Evolutionary conservation across 2,797 vertebrate species (phyloP).

Genomic region (Tokudaia muenninki): DNA sequence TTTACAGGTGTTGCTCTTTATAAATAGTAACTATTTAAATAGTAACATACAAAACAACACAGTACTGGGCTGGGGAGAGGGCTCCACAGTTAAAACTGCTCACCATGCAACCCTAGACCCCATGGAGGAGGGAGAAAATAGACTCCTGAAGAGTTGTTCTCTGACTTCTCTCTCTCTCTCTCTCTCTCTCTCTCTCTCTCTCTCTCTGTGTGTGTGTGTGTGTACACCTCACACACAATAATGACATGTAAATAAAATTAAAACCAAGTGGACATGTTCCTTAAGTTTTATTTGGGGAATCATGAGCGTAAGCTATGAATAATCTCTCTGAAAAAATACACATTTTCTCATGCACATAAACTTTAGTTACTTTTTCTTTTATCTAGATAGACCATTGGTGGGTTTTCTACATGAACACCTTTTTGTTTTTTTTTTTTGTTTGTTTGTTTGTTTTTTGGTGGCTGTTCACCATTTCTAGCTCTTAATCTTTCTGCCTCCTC

Average conservation of each 20-base stretch:
- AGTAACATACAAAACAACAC: not conserved
- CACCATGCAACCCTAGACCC: too few relatives aligned
- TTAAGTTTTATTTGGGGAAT: not conserved
- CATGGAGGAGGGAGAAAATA: too few relatives aligned
- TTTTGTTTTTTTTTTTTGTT: not conserved
- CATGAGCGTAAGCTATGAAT: not conserved
- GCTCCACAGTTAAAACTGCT: not conserved
- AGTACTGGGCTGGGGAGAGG: not conserved
- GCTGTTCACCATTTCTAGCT: not conserved
- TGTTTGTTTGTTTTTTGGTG: not conserved
- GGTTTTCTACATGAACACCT: not conserved
- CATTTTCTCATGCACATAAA: not conserved
- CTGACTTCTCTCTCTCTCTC: not conserved
- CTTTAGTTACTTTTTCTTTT: not conserved
- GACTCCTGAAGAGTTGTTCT: not conserved
- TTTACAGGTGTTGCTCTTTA: not conserved
- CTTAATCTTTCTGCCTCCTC: not conserved
- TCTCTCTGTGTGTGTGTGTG: not conserved
- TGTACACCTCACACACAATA: not conserved
- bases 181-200: too few relatives aligned
- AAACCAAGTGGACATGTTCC: not conserved
- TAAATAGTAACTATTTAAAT: not conserved
- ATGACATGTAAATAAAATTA: not conserved
- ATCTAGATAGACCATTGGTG: conserved; percentile 3
- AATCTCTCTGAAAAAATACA: not conserved